These are phyloP conservation scores for Coptodon rendalli DNA, from an alignment of 2,113 vertebrate genomes.

Conservation along the genomic window DNA sequence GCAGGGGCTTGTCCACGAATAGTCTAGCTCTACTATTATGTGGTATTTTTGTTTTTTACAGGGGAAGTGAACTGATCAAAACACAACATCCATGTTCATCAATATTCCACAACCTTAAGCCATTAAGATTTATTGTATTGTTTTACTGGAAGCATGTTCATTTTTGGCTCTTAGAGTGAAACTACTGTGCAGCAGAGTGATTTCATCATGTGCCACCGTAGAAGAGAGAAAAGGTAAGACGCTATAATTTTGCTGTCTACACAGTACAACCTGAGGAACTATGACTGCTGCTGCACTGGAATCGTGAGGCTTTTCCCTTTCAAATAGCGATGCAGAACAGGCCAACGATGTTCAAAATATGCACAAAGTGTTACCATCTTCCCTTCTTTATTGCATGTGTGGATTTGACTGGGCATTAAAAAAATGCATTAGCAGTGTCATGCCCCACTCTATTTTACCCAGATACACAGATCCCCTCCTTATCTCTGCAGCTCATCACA, in stretches of 20 bases:
- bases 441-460: background rate
- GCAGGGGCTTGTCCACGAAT: rapidly evolving
- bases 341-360: background rate
- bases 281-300: background rate
- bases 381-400: background rate
- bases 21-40: background rate
- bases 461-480: background rate
- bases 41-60: background rate
- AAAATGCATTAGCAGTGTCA: background rate
- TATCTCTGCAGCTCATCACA: constrained; percentile 6
- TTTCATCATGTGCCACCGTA: background rate
- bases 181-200: background rate
- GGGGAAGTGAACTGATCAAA: background rate
- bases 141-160: background rate
- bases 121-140: background rate
- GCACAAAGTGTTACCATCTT: background rate
- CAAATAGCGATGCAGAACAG: background rate
- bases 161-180: background rate
- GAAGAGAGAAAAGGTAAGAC: background rate
- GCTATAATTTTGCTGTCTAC: background rate
- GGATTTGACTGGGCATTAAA: background rate
- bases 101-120: background rate
- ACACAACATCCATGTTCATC: background rate
- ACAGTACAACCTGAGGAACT: background rate
- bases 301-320: background rate